These are phyloP conservation scores for Drosophila setifemur DNA, from an alignment of 1,140 invertebrate species.

Conservation along the genomic window DNA sequence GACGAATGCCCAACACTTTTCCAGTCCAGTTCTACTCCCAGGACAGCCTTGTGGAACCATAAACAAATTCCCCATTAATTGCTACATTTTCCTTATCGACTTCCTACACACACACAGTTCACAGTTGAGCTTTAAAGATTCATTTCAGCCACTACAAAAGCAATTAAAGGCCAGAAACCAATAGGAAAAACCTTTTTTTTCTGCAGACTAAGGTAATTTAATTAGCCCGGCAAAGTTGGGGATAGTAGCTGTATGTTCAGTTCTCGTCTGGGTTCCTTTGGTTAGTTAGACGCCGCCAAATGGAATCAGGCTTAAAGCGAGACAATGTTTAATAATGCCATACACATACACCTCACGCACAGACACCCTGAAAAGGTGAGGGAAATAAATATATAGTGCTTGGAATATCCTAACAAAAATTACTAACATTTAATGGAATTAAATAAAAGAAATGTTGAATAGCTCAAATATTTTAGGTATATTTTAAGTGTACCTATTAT, in stretches of 20 bases:
- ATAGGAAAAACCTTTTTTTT: conserved; percentile 40
- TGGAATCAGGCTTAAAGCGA: conserved; percentile 62
- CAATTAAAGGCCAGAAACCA: conserved; percentile 56
- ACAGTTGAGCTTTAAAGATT: conserved; percentile 38
- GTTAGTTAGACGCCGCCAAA: conserved; percentile 48
- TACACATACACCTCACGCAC: conserved; percentile 13
- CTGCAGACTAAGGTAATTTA: conserved; percentile 65
- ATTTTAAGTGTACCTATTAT: too few species aligned
- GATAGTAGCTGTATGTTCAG: neutral
- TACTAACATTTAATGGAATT: conserved; percentile 14
- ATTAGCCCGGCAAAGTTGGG: conserved; percentile 51
- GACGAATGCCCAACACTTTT: conserved; percentile 51
- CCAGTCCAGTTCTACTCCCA: neutral
- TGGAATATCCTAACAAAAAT: neutral
- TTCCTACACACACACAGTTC: neutral
- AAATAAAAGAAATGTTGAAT: too few species aligned
- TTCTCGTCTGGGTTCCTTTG: conserved; percentile 29
- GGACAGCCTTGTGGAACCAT: conserved; percentile 17
- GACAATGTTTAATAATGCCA: conserved; percentile 57
- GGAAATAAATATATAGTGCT: conserved; percentile 13
- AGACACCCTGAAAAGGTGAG: conserved; percentile 10
- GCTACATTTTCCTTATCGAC: conserved; percentile 44
- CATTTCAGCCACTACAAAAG: conserved; percentile 14
- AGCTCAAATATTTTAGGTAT: too few species aligned
- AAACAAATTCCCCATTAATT: conserved; percentile 69